phyloP scores from a whole-genome alignment of 2,113 vertebrate genomes.

The Periophthalmus modestus region DNA sequence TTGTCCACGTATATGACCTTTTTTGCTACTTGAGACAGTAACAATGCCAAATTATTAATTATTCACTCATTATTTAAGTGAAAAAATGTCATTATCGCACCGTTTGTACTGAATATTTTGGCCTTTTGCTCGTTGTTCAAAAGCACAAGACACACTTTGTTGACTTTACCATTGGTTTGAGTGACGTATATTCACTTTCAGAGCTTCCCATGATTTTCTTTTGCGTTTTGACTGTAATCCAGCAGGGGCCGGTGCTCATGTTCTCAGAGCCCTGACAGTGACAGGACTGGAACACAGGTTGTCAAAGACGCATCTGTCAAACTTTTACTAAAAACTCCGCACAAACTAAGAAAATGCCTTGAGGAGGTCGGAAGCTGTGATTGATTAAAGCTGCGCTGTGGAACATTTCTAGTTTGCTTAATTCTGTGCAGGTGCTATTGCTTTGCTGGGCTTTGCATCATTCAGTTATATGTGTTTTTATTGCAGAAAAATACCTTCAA shows the following conservation, averaged over 20 bases:
- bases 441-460: too few species aligned
- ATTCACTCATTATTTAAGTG: too few species aligned
- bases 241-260: background rate
- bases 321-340: background rate
- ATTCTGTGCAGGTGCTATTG: too few species aligned
- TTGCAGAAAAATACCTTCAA: too few species aligned
- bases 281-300: conserved; percentile 1
- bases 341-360: background rate
- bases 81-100: too few species aligned
- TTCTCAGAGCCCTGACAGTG: background rate
- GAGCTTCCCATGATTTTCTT: background rate
- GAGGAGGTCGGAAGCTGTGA: conserved; percentile 8
- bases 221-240: conserved; percentile 6
- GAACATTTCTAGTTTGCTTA: too few species aligned
- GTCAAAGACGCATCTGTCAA: background rate
- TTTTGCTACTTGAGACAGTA: too few species aligned
- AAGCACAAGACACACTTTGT: background rate
- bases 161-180: background rate
- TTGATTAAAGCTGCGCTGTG: background rate
- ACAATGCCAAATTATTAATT: too few species aligned
- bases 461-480: too few species aligned
- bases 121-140: background rate
- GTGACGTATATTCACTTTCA: background rate
- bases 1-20: too few species aligned
- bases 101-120: too few species aligned